Conservation (phyloP, 2,888 invertebrate genomes). For the Parnassius smintheus region DNA sequence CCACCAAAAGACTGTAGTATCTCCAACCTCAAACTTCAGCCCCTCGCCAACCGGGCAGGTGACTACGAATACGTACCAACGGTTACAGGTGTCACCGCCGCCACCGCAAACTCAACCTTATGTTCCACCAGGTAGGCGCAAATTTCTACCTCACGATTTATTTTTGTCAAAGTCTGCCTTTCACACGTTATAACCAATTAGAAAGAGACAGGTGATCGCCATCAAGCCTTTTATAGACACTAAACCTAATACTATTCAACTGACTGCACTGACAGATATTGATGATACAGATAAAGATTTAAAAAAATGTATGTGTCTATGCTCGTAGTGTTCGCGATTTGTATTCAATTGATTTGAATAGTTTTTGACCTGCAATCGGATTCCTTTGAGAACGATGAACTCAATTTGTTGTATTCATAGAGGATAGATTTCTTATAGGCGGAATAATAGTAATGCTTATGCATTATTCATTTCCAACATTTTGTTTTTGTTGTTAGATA, state of each 20-base stretch:
- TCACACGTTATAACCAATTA: too few species aligned
- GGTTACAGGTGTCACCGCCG: conserved; percentile 64
- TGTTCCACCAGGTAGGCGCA: conserved; percentile 62
- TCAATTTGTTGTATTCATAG: conserved; percentile 1
- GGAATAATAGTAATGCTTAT: too few species aligned
- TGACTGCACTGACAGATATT: conserved; percentile 2
- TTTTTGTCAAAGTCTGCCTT: too few species aligned
- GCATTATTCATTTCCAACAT: too few species aligned
- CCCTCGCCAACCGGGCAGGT: conserved; percentile 52
- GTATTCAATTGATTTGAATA: conserved; percentile 5
- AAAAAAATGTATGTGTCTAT: not conserved
- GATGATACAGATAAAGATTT: not conserved
- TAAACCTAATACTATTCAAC: not conserved
- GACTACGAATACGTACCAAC: conserved; percentile 48
- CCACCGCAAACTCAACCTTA: conserved; percentile 60
- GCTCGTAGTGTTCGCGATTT: not conserved
- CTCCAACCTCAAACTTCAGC: conserved; percentile 38
- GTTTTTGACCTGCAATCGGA: conserved; percentile 1
- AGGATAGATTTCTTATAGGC: too few species aligned
- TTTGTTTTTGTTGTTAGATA: too few species aligned
- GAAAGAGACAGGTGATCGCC: too few species aligned
- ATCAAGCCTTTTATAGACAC: too few species aligned
- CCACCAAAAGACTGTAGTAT: conserved; percentile 19
- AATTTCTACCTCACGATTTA: too few species aligned
- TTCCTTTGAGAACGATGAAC: conserved; percentile 1